phyloP scores from a whole-genome alignment of 2,888 invertebrate species.

The Sympetrum striolatum region DNA sequence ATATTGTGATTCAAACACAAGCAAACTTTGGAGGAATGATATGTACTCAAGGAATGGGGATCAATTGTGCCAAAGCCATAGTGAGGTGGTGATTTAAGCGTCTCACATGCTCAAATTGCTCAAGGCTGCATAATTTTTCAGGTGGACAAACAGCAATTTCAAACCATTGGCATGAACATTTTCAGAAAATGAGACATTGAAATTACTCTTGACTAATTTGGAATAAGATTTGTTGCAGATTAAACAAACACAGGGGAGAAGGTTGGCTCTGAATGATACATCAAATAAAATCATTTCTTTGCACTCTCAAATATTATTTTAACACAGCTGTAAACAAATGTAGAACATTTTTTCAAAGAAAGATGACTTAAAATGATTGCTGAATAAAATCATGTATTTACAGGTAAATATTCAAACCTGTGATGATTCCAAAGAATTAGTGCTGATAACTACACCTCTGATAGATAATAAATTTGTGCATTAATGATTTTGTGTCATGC shows the following conservation, averaged over 20 bases:
- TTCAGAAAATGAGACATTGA: background rate
- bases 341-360: no score
- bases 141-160: background rate
- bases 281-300: no score
- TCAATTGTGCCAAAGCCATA: constrained; percentile 32
- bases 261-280: no score
- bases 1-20: constrained; percentile 15
- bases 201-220: no score
- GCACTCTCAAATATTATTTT: no score
- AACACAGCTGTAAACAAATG: no score
- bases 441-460: constrained; percentile 14
- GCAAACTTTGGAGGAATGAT: background rate
- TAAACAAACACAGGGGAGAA: no score
- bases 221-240: no score
- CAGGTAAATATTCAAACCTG: background rate
- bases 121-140: constrained; percentile 7
- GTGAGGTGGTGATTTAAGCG: constrained; percentile 40
- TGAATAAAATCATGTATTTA: background rate
- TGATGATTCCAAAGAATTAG: background rate
- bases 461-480: background rate
- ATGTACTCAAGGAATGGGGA: background rate
- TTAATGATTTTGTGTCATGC: background rate
- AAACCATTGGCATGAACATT: constrained; percentile 12
- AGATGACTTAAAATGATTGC: no score
- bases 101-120: constrained; percentile 20